These are phyloP conservation scores for Hapalemur alaotrensis DNA, from an alignment of 2,797 vertebrate genomes.

Conservation along the genomic window DNA sequence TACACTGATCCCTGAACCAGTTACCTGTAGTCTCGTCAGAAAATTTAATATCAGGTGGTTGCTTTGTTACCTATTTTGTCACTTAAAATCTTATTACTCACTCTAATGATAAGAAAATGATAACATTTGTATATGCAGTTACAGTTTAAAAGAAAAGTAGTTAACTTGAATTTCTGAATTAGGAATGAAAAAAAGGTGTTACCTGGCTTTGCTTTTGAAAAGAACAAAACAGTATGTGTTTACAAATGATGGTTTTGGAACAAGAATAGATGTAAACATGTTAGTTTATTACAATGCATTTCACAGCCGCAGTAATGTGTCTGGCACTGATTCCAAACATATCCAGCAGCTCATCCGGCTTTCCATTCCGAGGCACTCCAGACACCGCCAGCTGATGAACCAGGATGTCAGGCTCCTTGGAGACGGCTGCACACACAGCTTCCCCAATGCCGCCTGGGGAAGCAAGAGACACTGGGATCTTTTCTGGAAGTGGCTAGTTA, in stretches of 20 bases:
- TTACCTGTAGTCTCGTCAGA: neutral
- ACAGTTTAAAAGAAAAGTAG: neutral
- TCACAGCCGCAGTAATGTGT: slow-evolving; percentile 85
- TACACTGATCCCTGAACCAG: neutral
- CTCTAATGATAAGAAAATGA: neutral
- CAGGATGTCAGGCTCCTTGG: slow-evolving; percentile 84
- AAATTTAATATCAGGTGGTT: neutral
- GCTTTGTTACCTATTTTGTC: neutral
- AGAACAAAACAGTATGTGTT: neutral
- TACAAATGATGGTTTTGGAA: neutral
- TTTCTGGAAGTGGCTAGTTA: neutral
- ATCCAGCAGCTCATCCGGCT: slow-evolving; percentile 86
- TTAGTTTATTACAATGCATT: slow-evolving; percentile 84
- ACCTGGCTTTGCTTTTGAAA: neutral
- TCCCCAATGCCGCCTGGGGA: slow-evolving; percentile 90
- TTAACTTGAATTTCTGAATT: neutral
- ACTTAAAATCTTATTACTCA: neutral
- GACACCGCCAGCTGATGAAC: slow-evolving; percentile 87
- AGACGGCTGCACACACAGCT: slow-evolving; percentile 87
- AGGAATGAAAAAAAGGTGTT: neutral
- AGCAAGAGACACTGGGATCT: neutral
- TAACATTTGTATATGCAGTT: neutral
- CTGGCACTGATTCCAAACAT: slow-evolving; percentile 88
- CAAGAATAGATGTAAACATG: neutral
- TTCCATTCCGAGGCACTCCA: slow-evolving; percentile 86